These are phyloP conservation scores for Tetraodon nigroviridis DNA, from an alignment of 2,113 vertebrate genomes.

Conservation along the genomic window DNA sequence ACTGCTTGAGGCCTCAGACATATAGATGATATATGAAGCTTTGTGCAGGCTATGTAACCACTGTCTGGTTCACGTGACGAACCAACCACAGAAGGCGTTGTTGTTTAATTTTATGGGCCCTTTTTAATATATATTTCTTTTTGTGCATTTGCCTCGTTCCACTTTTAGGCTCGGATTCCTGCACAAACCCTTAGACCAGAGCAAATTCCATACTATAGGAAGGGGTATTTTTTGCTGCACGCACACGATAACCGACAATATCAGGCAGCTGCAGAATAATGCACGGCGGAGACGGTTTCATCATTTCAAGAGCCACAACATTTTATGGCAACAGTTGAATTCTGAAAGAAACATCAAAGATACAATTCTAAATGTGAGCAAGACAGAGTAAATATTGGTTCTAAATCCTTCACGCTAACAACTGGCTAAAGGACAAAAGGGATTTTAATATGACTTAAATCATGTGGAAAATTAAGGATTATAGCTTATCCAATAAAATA, in stretches of 20 bases:
- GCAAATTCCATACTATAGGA: not conserved
- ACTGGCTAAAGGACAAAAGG: constrained; percentile 8
- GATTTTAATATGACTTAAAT: constrained; percentile 14
- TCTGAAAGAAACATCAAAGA: no score
- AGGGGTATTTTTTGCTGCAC: not conserved
- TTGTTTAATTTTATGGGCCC: no score
- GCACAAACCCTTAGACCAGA: not conserved
- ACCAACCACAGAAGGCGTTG: no score
- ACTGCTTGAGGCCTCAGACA: no score
- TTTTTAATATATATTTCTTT: no score
- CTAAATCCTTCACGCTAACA: not conserved
- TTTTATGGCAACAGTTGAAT: not conserved
- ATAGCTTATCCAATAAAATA: constrained; percentile 24
- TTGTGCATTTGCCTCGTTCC: no score
- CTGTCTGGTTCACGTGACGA: no score
- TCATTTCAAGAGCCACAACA: not conserved
- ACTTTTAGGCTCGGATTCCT: no score
- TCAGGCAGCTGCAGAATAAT: no score
- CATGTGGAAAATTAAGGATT: constrained; percentile 29
- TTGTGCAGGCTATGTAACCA: no score
- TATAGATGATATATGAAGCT: no score
- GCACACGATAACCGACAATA: not conserved
- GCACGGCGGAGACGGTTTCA: not conserved
- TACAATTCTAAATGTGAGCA: not conserved
- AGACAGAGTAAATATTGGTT: constrained; percentile 22